Conservation (phyloP, 2,797 vertebrate genomes). For the Crenuchus spilurus region DNA sequence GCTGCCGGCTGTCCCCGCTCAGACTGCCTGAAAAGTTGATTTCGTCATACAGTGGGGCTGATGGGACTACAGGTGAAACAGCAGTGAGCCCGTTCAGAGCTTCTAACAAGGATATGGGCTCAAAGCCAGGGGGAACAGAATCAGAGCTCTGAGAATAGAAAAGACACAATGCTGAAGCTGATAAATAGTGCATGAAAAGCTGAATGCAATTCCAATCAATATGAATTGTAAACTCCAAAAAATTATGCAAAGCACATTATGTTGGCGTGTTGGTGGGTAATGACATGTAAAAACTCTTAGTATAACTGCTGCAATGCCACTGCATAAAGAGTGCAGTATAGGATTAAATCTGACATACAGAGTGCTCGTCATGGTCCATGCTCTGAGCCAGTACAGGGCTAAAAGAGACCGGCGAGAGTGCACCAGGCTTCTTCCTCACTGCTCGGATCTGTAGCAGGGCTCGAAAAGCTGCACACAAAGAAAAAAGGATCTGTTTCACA, state of each 20-base stretch:
- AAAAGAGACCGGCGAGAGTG: slow-evolving; percentile 94
- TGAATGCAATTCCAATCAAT: not conserved
- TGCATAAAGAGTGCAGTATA: too few species aligned
- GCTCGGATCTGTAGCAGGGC: slow-evolving; percentile 97
- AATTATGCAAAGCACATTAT: too few species aligned
- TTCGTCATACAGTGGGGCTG: slow-evolving; percentile 92
- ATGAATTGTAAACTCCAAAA: not conserved
- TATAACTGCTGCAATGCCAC: too few species aligned
- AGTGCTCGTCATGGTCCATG: slow-evolving; percentile 95
- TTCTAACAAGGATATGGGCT: slow-evolving; percentile 95
- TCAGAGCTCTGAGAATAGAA: slow-evolving; percentile 83
- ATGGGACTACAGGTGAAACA: slow-evolving; percentile 84
- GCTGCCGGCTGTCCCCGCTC: slow-evolving; percentile 81
- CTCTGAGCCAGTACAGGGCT: slow-evolving; percentile 96
- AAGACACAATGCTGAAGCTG: not conserved
- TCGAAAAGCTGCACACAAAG: slow-evolving; percentile 84
- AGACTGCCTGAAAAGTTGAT: slow-evolving; percentile 89
- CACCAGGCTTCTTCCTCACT: slow-evolving; percentile 93
- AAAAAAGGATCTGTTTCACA: not conserved
- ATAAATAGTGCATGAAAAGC: not conserved
- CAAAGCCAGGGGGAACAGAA: slow-evolving; percentile 93
- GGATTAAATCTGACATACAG: too few species aligned
- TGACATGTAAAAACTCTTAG: too few species aligned
- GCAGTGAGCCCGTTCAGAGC: slow-evolving; percentile 92
- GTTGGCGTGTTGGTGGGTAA: too few species aligned